Conservation (phyloP, 2,797 vertebrate species). For the Semaprochilodus insignis region DNA sequence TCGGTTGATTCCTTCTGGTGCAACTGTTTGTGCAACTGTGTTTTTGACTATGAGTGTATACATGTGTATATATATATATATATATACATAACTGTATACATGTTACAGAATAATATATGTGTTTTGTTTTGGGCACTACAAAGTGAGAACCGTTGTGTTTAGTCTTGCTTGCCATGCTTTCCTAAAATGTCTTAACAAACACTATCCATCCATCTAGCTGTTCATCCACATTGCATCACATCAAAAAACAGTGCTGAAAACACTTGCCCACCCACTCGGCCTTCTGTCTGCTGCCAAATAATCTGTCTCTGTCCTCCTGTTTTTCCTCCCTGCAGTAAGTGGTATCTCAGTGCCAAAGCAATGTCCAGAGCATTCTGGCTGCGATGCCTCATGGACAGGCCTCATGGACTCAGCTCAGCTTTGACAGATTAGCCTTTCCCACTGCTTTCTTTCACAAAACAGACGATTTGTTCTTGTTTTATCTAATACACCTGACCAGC, state of each 20-base stretch:
- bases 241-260: conserved; percentile 12
- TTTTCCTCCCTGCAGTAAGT: conserved; percentile 19
- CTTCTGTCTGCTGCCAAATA: conserved; percentile 26
- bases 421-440: conserved; percentile 1
- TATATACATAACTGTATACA: too few species aligned
- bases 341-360: conserved; percentile 13
- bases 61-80: too few species aligned
- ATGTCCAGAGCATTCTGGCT: conserved; percentile 7
- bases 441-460: background rate
- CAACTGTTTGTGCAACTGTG: too few species aligned
- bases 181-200: too few species aligned
- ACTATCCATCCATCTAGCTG: too few species aligned
- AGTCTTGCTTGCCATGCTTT: too few species aligned
- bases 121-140: too few species aligned
- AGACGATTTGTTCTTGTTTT: conserved; percentile 6
- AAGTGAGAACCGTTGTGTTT: too few species aligned
- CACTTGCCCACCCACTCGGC: conserved; percentile 15
- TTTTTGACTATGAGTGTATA: too few species aligned
- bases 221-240: background rate
- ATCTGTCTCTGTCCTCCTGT: conserved; percentile 30
- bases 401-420: background rate
- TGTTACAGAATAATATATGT: too few species aligned
- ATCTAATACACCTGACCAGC: background rate
- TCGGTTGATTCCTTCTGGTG: too few species aligned
- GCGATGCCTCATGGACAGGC: conserved; percentile 1